Evolutionary conservation across 2,113 vertebrate genomes (phyloP), one percentile per base, ranked within the genome.

Genomic region (Chloropsis hardwickii): DNA sequence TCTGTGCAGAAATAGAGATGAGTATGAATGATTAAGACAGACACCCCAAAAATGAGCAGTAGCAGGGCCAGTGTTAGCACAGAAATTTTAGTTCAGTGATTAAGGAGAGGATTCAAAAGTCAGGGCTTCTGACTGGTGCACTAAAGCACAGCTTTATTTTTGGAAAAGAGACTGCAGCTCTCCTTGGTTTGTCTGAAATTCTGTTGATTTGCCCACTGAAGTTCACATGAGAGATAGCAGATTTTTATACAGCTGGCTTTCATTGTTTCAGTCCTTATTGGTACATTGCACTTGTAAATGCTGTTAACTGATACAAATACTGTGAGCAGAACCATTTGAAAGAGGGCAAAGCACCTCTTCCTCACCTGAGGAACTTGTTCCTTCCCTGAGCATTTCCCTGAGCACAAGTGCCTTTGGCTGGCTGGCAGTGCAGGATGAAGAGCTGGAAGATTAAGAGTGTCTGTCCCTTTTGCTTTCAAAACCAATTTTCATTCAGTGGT

Each of bases 401-500:
- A 37, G 37, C 37, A 37, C 21, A 2, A 60, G 90, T 25, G 65
- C 72, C 86, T 81, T 39, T 66, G 74, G 40, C 64, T 60, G 76
- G 33, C 80, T 86, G 39, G 61, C 53, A 47, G 64, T 2, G 67
- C 53, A 86, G 74, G 79, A 79, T 92, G 92, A 94, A 64, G 95
- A 93, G 89, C 84, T 94, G 82, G 42, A 93, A 95, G 93, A 95
- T 95, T 94, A 93, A 81, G 66, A 87, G 91, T 78, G 56, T 78
- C 92, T 87, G 64, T 91, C 56, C 67, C 76, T 95, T 90, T 67
- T 25, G 77, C 94, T 96, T 96, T 94, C 92, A 96, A 67, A 93
- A 72, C 4, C 18, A 87, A 67, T 90, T 92, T 83, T 90, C 92
- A 92, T 96, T 95, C 93, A 96, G 86, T 27, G 58, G 76, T 90